Evolutionary conservation across 2,888 invertebrate species (phyloP), one percentile per base, ranked within the genome.

Genomic region (Protodeltote pygarga): DNA sequence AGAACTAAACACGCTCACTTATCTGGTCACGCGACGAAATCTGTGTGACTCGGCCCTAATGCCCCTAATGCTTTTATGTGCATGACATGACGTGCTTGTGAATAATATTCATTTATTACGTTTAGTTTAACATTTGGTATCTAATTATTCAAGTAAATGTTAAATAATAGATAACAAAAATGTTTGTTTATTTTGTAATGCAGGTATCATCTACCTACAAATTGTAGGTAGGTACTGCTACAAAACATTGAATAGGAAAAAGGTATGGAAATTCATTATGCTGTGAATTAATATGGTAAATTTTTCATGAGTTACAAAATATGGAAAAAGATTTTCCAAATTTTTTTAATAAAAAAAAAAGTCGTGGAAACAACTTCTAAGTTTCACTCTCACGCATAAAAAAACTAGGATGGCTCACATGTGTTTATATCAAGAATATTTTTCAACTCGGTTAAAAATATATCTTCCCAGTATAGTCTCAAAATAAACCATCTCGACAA

Each of bases 11-110:
- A 60, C 46, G 48, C 57, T 38, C 41, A 54, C 46, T 65, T 63
- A 68, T 66, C 67, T 60, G 75, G 81, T 82, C 83, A 83, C 81
- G 81, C 79, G 81, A 79, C 79, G 71, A 70, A 73, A 74, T 78
- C 77, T 71, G 55, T 79, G 73, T 75, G 79, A 68, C 70, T 75
- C 71, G 71, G 68, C 71, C 78, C 73, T 78, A 77, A 75, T 69
- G 71, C 70, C 71, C 78, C 73, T 78, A 77, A 75, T 69, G 71
- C 70, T 67, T 72, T 75, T 71, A 62, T 58, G 60, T 72, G 67
- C 70, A 63, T 79, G 71, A 65, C 75, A 65, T 59, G 53, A 60
- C 68, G 59, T 64, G 47, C 59, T 51, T 42, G 59, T 65, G 62
- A 65, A 71, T 71, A 62, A 51, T 50, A 63, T 67, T 54, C 32